phyloP scores from a whole-genome alignment of 2,113 vertebrate genomes.

The Oplegnathus fasciatus region DNA sequence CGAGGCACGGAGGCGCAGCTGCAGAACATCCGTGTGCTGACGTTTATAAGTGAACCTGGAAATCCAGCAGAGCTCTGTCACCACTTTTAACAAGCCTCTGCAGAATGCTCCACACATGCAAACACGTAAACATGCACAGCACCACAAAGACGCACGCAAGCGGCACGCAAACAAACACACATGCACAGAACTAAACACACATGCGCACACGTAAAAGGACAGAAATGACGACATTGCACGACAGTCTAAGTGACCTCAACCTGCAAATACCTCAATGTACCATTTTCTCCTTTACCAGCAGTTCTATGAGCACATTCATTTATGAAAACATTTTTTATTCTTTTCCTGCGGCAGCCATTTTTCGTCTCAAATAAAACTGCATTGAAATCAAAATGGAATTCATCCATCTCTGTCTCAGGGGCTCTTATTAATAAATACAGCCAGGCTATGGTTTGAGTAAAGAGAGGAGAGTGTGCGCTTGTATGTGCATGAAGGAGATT shows the following conservation, averaged over 20 bases:
- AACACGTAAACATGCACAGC: constrained; percentile 27
- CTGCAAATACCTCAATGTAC: constrained; percentile 32
- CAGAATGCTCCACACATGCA: constrained; percentile 28
- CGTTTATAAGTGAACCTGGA: constrained; percentile 55
- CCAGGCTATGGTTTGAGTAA: constrained; percentile 46
- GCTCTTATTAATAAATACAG: constrained; percentile 70
- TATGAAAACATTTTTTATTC: constrained; percentile 37
- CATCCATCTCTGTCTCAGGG: constrained; percentile 82
- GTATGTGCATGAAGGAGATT: constrained; percentile 56
- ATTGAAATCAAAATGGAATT: constrained; percentile 77
- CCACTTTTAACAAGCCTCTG: constrained; percentile 55
- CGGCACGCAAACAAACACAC: constrained; percentile 34
- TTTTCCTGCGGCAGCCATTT: constrained; percentile 41
- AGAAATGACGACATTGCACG: constrained; percentile 36
- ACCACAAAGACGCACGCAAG: background rate
- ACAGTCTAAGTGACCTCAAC: constrained; percentile 55
- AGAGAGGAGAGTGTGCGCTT: constrained; percentile 32
- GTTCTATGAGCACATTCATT: constrained; percentile 38
- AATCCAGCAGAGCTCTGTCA: constrained; percentile 40
- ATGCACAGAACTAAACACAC: background rate
- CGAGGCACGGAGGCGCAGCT: constrained; percentile 38
- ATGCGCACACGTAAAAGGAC: background rate
- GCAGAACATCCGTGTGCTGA: constrained; percentile 33
- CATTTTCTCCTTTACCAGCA: constrained; percentile 61
- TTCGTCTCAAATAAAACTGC: constrained; percentile 70